These are phyloP conservation scores for Dendrocopos noguchii DNA, from an alignment of 2,113 vertebrate genomes.

Conservation along the genomic window DNA sequence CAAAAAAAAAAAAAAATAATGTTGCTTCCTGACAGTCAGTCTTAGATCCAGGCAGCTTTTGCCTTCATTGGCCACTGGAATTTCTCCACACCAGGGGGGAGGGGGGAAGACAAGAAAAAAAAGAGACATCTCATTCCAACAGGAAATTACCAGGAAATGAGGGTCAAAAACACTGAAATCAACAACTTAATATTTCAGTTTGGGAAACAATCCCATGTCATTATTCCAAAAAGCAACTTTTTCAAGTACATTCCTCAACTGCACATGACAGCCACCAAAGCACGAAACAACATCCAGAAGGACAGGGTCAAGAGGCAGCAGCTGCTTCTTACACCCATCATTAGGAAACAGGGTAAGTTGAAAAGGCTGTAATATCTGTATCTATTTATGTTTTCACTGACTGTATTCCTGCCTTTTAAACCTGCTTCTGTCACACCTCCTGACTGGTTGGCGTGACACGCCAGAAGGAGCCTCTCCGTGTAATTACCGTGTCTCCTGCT, in stretches of 20 bases:
- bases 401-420: background rate
- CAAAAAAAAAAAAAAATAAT: background rate
- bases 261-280: accelerated
- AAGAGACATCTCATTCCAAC: background rate
- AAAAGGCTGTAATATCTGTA: background rate
- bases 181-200: background rate
- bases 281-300: background rate
- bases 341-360: background rate
- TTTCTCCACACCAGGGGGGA: background rate
- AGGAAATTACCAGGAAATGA: background rate
- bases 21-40: background rate
- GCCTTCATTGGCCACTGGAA: background rate
- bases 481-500: background rate
- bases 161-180: background rate
- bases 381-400: background rate
- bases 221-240: background rate
- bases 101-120: background rate
- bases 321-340: background rate
- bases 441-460: background rate
- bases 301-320: background rate
- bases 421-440: background rate
- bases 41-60: background rate
- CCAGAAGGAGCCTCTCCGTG: background rate
- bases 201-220: background rate
- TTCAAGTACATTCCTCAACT: background rate